Percentiles rank a stretch among this genome's conserved stretches.
Evolutionary conservation across 2,797 vertebrate genomes (phyloP).

Genomic region (Arrhamphus sclerolepis): DNA sequence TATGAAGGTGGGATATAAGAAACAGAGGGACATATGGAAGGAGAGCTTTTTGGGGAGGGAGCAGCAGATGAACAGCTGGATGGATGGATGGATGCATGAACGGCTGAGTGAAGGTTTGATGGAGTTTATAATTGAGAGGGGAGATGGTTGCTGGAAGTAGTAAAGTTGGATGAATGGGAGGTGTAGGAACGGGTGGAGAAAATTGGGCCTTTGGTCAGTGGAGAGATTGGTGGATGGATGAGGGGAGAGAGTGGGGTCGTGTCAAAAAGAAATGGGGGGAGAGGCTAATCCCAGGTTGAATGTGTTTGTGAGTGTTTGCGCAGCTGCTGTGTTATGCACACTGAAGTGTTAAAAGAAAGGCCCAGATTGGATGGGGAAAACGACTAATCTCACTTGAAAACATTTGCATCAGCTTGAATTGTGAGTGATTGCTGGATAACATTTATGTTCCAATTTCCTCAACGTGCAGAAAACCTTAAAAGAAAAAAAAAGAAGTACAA

Average conservation of each 20-base stretch:
- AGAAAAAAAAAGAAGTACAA: constrained; percentile 22
- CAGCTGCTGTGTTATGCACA: constrained; percentile 14
- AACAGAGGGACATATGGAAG: constrained; percentile 39
- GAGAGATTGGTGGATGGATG: constrained; percentile 28
- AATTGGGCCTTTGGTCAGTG: constrained; percentile 18
- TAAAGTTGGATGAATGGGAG: constrained; percentile 43
- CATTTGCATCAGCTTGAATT: constrained; percentile 14
- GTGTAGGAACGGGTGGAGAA: constrained; percentile 22
- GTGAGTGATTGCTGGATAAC: constrained; percentile 4
- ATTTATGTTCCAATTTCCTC: constrained; percentile 10
- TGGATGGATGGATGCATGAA: constrained; percentile 38
- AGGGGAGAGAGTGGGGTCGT: constrained; percentile 20
- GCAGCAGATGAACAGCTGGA: constrained; percentile 46
- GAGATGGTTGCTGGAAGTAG: constrained; percentile 19
- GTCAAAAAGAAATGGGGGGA: constrained; percentile 34
- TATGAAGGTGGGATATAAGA: constrained; percentile 63
- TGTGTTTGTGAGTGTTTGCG: constrained; percentile 40
- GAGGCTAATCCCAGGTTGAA: constrained; percentile 19
- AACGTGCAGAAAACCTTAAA: constrained; percentile 8
- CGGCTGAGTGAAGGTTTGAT: constrained; percentile 40
- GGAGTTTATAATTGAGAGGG: constrained; percentile 37
- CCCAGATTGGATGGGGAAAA: constrained; percentile 4
- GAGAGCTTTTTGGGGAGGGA: constrained; percentile 25
- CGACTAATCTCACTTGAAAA: constrained; percentile 7
- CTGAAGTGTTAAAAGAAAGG: constrained; percentile 3